Base-by-base conservation (phyloP, 2,888 invertebrate species). In the Hypomecis punctinalis region DNA sequence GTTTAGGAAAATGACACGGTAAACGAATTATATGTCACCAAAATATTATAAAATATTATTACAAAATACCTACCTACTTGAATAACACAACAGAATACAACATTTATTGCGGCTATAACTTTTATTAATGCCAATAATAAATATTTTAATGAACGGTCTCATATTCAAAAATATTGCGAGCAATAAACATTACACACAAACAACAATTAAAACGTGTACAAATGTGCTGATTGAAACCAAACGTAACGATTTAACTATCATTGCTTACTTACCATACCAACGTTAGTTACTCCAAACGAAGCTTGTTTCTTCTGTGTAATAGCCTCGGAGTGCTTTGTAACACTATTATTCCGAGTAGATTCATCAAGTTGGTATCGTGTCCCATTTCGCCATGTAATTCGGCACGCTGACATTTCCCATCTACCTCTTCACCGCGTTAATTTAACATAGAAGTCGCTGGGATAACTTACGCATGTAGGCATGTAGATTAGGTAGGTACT, bases 401-500 rank as follows among this genome's bases (percentile, higher is more conserved):
- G 56, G 55, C 47, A 36, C 49, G 64, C 42, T 53, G 60, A 51
- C 55, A 51, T 58, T 54, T 58, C 53, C 48, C 58, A 57, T 57
- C 48, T 42, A 54, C 63, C 49, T 46, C 49, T 47, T 36, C 35
- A 35, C 23, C 55, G 39, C 55, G 49, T 55, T 63, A 61, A 61
- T 62, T 64, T 64, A 51, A 63, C 67, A 53, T 67, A 66, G 60
- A 64, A 67, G 66, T 68, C 62, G 57, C 63, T 23, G 47, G 63
- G 43, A 67, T 68, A 64, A 66, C 67, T 70, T 66, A 63, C 67
- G 67, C 63, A 63, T 63, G 67, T 66, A 69, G 62, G 57, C 51
- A 66, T 64, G 66, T 66, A 60, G 55, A 67, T 67, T 70, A 66
- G 67, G 58, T 71, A 72, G 69, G 72, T 76, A 76, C 65, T 70